These are phyloP conservation scores for Scomberomorus guttatus DNA, from an alignment of 2,797 vertebrate species.

Conservation along the genomic window DNA sequence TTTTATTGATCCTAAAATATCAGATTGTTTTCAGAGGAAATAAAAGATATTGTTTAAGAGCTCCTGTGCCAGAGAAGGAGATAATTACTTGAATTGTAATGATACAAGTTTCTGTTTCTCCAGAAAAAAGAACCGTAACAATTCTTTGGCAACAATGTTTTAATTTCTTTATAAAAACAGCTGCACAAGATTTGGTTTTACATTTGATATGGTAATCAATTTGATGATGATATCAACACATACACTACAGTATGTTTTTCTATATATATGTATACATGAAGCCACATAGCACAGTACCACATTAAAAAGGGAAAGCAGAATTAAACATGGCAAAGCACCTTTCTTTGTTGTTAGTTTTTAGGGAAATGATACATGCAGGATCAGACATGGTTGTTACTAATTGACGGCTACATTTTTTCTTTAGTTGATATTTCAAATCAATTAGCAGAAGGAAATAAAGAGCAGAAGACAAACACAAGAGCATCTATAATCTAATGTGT, in stretches of 20 bases:
- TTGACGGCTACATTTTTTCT: not conserved
- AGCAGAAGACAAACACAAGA: slow-evolving; percentile 1
- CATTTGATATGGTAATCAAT: not conserved
- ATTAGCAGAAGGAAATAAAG: not conserved
- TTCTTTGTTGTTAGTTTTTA: slow-evolving; percentile 15
- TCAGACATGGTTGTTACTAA: not conserved
- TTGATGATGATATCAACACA: slow-evolving; percentile 15
- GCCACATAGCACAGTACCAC: slow-evolving; percentile 38
- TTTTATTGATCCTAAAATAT: not conserved
- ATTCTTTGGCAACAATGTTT: not conserved
- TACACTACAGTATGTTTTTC: slow-evolving; percentile 8
- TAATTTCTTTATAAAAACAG: slow-evolving; percentile 52
- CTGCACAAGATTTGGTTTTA: slow-evolving; percentile 27
- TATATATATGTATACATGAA: slow-evolving; percentile 30
- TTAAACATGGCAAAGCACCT: not conserved
- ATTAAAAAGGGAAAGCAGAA: slow-evolving; percentile 15
- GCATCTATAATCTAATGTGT: not conserved
- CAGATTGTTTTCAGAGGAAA: not conserved
- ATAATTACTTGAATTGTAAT: not conserved
- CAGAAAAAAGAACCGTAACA: not conserved
- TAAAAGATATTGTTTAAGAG: not conserved
- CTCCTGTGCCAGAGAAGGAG: not conserved
- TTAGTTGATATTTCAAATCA: not conserved
- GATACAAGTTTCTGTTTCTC: slow-evolving; percentile 1
- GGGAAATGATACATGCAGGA: not conserved